A percentile compares a stretch with the other conserved stretches of the same genome.
These are phyloP conservation scores for Prunella strophiata DNA, from an alignment of 2,797 vertebrate species.

Conservation along the genomic window DNA sequence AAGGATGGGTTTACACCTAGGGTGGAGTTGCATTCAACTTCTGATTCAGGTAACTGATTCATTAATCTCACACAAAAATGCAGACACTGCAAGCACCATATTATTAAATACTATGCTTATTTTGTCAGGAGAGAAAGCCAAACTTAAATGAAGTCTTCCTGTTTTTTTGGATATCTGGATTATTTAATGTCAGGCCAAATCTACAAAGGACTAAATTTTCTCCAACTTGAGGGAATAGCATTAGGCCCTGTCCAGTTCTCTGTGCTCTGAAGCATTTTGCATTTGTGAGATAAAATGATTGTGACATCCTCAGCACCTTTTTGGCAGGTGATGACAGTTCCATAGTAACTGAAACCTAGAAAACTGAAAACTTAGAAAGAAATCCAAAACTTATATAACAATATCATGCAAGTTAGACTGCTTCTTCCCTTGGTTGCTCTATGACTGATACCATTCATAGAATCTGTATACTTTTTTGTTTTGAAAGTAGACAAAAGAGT, in stretches of 20 bases:
- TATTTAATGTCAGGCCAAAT: conserved; percentile 5
- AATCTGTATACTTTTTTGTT: neutral
- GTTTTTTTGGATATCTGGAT: neutral
- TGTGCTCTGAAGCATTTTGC: conserved; percentile 22
- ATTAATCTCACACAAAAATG: neutral
- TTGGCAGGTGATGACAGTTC: neutral
- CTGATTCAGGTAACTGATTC: neutral
- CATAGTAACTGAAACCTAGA: conserved; percentile 9
- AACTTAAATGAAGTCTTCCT: neutral
- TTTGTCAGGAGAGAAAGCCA: conserved; percentile 15
- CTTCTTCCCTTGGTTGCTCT: neutral
- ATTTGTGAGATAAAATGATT: conserved; percentile 24
- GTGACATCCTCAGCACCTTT: conserved; percentile 17
- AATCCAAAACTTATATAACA: conserved; percentile 28
- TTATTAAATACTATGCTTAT: neutral
- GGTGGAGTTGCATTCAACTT: neutral
- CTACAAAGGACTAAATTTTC: conserved; percentile 9
- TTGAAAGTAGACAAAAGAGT: neutral
- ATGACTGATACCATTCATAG: neutral
- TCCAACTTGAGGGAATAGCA: neutral
- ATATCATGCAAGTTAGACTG: neutral
- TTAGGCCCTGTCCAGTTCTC: neutral
- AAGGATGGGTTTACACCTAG: neutral
- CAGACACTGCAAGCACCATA: neutral
- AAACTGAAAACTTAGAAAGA: conserved; percentile 5